Evolutionary conservation across 2,797 vertebrate genomes (phyloP).

Genomic region (Echeneis naucrates): DNA sequence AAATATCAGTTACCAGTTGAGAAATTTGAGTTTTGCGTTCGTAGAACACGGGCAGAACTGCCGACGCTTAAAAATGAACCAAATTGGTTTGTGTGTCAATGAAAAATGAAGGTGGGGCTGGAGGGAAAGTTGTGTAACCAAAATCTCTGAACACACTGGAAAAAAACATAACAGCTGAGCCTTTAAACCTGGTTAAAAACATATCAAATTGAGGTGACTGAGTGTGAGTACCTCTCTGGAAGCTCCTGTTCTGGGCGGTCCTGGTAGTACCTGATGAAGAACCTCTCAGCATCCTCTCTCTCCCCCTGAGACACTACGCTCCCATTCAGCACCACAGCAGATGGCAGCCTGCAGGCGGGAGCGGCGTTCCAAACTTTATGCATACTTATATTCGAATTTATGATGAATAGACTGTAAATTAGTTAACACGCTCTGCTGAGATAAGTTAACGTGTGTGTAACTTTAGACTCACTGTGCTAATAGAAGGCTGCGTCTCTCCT

Average conservation of each 20-base stretch:
- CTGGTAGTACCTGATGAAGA: slow-evolving; percentile 94
- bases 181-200: background rate
- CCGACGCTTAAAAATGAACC: too few relatives aligned
- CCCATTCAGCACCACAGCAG: slow-evolving; percentile 92
- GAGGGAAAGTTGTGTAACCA: too few relatives aligned
- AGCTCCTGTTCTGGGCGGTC: slow-evolving; percentile 89
- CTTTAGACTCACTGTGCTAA: slow-evolving; percentile 86
- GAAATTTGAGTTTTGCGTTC: too few relatives aligned
- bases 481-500: slow-evolving; percentile 92
- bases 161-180: background rate
- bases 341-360: slow-evolving; percentile 87
- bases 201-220: too few relatives aligned
- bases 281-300: slow-evolving; percentile 96
- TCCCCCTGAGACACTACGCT: slow-evolving; percentile 90
- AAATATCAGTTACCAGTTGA: too few relatives aligned
- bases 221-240: slow-evolving; percentile 87
- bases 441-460: background rate
- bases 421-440: background rate
- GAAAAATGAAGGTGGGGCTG: too few relatives aligned
- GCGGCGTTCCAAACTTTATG: background rate
- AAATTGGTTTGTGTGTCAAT: too few relatives aligned
- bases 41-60: too few relatives aligned
- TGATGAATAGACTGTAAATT: background rate
- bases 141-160: background rate
- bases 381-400: background rate